Evolutionary conservation across 2,797 vertebrate species (phyloP).

Genomic region (Strix occidentalis): DNA sequence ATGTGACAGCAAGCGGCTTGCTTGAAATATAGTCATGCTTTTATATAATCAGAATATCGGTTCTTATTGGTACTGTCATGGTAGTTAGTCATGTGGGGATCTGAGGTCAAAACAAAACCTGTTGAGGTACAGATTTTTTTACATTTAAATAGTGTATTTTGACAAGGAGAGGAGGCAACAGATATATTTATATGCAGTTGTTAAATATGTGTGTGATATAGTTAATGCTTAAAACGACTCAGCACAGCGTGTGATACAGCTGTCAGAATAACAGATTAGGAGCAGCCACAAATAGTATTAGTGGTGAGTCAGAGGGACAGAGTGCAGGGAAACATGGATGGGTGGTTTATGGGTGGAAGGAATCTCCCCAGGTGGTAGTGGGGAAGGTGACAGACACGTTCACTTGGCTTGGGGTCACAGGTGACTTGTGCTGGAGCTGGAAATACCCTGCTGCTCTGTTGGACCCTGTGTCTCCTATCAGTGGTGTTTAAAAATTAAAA

Average conservation of each 20-base stretch:
- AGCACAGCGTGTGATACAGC: not conserved
- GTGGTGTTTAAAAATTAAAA: not conserved
- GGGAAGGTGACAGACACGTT: not conserved
- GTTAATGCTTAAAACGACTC: not conserved
- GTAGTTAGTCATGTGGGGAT: not conserved
- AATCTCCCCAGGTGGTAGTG: not conserved
- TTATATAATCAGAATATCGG: not conserved
- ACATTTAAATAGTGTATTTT: not conserved
- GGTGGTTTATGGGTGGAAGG: not conserved
- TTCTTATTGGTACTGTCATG: not conserved
- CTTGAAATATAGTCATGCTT: not conserved
- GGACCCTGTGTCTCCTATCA: not conserved
- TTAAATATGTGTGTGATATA: not conserved
- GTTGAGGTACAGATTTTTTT: not conserved
- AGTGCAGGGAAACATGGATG: not conserved
- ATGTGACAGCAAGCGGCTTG: not conserved
- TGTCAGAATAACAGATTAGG: not conserved
- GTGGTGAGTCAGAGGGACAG: not conserved
- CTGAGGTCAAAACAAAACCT: slow-evolving; percentile 16
- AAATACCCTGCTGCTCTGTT: not conserved
- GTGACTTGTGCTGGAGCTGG: not conserved
- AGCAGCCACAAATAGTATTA: not conserved
- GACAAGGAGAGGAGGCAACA: not conserved
- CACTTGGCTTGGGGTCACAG: not conserved
- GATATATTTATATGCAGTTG: not conserved